A percentile compares a stretch with the other conserved stretches of the same genome.
Evolutionary conservation across 2,888 invertebrate genomes (phyloP).

Genomic region (Acanthosepion pharaonis): DNA sequence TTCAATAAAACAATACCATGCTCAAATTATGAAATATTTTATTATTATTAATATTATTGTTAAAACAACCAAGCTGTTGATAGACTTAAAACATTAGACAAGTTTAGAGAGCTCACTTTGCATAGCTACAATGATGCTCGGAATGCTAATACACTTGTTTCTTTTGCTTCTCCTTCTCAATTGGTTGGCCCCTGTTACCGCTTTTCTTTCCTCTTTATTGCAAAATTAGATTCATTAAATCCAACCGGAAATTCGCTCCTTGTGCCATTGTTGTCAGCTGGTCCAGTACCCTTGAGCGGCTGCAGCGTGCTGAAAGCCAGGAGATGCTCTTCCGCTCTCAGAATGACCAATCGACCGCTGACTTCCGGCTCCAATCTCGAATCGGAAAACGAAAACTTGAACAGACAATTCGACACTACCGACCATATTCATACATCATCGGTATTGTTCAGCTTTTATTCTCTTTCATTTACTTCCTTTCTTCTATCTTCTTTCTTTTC

Average conservation of each 20-base stretch:
- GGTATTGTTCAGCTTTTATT: neutral
- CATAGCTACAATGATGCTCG: neutral
- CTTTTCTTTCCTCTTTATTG: neutral
- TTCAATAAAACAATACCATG: too few relatives aligned
- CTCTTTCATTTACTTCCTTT: neutral
- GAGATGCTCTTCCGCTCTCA: neutral
- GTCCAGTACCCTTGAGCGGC: constrained; percentile 23
- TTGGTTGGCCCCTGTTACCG: neutral
- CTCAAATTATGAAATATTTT: too few relatives aligned
- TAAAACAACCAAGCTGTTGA: neutral
- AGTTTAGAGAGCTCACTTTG: neutral
- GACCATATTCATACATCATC: neutral
- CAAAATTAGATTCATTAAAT: constrained; percentile 9
- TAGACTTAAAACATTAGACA: neutral
- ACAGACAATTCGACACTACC: neutral
- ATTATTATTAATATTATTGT: too few relatives aligned
- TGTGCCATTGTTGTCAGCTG: neutral
- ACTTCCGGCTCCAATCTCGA: neutral
- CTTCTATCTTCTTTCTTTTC: neutral
- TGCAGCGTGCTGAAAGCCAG: neutral
- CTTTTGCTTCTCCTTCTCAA: neutral
- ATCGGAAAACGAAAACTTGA: constrained; percentile 33
- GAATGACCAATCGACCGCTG: constrained; percentile 33
- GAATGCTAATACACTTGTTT: neutral
- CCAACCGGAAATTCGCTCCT: constrained; percentile 4